These are phyloP conservation scores for Cyrtorhinus lividipennis DNA, from an alignment of 1,140 invertebrate species.

Conservation along the genomic window DNA sequence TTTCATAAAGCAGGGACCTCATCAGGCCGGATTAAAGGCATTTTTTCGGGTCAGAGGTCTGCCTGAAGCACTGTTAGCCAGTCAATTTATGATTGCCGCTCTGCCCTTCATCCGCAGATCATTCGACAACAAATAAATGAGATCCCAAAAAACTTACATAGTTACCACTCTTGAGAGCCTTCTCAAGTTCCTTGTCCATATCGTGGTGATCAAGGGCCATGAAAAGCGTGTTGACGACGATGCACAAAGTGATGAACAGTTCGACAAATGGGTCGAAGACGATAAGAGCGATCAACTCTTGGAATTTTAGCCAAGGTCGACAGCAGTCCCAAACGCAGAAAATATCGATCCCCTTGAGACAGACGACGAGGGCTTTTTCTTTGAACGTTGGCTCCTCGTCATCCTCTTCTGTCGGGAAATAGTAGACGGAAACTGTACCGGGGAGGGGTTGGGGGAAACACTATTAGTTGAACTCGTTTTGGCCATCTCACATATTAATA, in stretches of 20 bases:
- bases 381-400: slow-evolving; percentile 78
- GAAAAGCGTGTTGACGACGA: slow-evolving; percentile 94
- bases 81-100: too few relatives aligned
- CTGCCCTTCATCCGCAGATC: too few relatives aligned
- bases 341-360: slow-evolving; percentile 69
- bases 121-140: too few relatives aligned
- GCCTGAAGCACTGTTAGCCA: too few relatives aligned
- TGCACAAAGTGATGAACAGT: slow-evolving; percentile 94
- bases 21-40: too few relatives aligned
- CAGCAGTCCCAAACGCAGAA: slow-evolving; percentile 97
- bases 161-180: slow-evolving; percentile 77
- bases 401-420: slow-evolving; percentile 83
- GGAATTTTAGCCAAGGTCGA: slow-evolving; percentile 75
- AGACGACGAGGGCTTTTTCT: slow-evolving; percentile 58
- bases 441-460: neutral
- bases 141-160: slow-evolving; percentile 81
- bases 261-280: slow-evolving; percentile 98
- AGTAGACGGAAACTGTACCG: slow-evolving; percentile 71
- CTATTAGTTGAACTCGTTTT: slow-evolving; percentile 10
- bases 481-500: neutral
- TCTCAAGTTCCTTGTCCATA: slow-evolving; percentile 76
- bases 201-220: slow-evolving; percentile 95
- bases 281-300: slow-evolving; percentile 75
- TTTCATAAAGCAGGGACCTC: too few relatives aligned
- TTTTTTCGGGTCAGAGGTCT: too few relatives aligned